A percentile compares a stretch with the other conserved stretches of the same genome.
Conservation (phyloP, 1,140 invertebrate species). For the Polypedilum pembai region DNA sequence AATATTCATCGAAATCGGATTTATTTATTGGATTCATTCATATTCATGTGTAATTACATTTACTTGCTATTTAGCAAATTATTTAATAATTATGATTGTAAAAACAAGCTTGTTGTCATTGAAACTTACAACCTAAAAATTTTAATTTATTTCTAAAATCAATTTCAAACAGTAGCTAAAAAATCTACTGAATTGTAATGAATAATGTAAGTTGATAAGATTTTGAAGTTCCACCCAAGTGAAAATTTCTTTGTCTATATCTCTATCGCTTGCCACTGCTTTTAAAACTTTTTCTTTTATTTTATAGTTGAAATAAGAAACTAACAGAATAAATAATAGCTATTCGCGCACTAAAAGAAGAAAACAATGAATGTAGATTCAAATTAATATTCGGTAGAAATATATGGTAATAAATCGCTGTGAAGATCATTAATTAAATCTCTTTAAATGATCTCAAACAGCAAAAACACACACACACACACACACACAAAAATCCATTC, state of each 20-base stretch:
- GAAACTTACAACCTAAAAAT: too few species aligned
- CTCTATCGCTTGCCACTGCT: neutral
- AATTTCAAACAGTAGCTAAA: too few species aligned
- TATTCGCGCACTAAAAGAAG: neutral
- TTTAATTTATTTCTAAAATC: too few species aligned
- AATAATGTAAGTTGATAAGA: constrained; percentile 2
- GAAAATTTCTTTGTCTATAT: neutral
- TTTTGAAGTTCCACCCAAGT: neutral
- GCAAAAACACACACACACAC: neutral
- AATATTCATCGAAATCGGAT: constrained; percentile 14
- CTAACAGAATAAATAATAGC: neutral
- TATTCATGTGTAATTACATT: too few species aligned
- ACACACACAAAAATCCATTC: neutral
- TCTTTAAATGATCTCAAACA: constrained; percentile 9
- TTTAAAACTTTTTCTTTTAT: neutral
- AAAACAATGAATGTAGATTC: neutral
- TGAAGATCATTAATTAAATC: constrained; percentile 27
- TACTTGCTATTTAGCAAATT: too few species aligned
- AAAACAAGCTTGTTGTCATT: too few species aligned
- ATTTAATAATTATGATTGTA: too few species aligned
- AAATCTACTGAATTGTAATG: neutral
- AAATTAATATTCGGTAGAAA: constrained; percentile 14
- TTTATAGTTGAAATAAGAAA: neutral
- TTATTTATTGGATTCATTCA: neutral
- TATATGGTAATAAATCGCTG: constrained; percentile 23